Evolutionary conservation across 2,113 vertebrate species (phyloP).

Genomic region (Podarcis raffonei): DNA sequence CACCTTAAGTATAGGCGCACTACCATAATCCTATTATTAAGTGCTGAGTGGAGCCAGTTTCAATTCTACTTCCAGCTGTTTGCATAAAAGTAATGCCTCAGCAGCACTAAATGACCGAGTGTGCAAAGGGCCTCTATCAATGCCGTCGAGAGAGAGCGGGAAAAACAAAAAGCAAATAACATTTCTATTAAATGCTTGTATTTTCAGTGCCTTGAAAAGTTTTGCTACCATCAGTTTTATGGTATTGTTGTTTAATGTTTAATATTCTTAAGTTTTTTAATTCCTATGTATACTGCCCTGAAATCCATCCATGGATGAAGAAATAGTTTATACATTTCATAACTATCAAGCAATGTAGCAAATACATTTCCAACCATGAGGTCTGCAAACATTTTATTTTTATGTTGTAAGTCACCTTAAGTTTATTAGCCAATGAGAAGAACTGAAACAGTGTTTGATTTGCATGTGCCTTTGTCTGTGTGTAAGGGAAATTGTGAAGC

Average conservation of each 20-base stretch:
- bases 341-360: not conserved
- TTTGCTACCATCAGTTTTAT: too few species aligned
- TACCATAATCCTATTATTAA: not conserved
- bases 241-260: too few species aligned
- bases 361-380: not conserved
- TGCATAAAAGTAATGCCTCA: not conserved
- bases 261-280: too few species aligned
- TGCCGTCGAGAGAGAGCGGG: too few species aligned
- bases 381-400: not conserved
- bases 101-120: not conserved
- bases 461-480: not conserved
- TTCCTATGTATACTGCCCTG: too few species aligned
- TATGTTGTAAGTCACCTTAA: not conserved
- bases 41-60: not conserved
- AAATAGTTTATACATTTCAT: not conserved
- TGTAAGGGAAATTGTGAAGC: too few species aligned
- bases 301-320: too few species aligned
- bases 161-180: not conserved
- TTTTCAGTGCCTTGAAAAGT: too few species aligned
- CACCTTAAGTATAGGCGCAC: not conserved
- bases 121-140: not conserved
- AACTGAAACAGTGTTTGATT: not conserved
- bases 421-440: not conserved
- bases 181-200: too few species aligned
- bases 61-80: not conserved